Evolutionary conservation across 2,797 vertebrate species (phyloP), one percentile per base, ranked within the genome.

Genomic region (Brotula barbata): DNA sequence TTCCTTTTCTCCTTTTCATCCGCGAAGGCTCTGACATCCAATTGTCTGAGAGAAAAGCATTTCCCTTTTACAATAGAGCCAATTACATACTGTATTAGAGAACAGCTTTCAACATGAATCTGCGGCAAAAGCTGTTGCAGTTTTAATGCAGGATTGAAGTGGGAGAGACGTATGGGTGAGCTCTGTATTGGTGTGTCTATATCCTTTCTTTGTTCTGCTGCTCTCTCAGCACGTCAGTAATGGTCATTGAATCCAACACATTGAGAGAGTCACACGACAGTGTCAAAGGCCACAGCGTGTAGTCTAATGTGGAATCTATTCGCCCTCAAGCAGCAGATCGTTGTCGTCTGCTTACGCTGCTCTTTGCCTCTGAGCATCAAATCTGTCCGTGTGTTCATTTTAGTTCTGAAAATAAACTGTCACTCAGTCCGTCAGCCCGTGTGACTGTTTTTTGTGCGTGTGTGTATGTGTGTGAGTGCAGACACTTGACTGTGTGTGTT

Each of bases 331-430:
- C 57, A 41, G 46, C n/a, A 19, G 28, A 63, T 74, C 73, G 56
- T 68, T 64, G 78, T 80, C 57, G 51, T 51, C 56, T 62, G 60
- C 76, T 79, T 70, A 62, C 68, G 41, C 67, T 46, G 63, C 74
- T 71, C 64, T 79, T 74, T 54, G 63, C 77, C 75, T 79, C 68
- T 50, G 50, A 85, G 82, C 78, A 64, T 77, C 71, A 64, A 75
- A 62, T 82, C 47, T 58, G 15, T 73, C 71, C 64, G 70, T 69
- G 60, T 83, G 80, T 82, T 82, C 78, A 78, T 87, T 87, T 83
- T 78, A 53, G 56, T 73, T 62, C 45, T 44, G 78, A 83, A 87
- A 86, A 87, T 76, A 85, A 88, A 82, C 82, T 85, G 85, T 81
- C 87, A 88, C 76, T 88, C 87, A 83, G 64, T 75, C 77, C 63